phyloP scores from a whole-genome alignment of 2,888 invertebrate species.

The Arrhopalites spinosus region DNA sequence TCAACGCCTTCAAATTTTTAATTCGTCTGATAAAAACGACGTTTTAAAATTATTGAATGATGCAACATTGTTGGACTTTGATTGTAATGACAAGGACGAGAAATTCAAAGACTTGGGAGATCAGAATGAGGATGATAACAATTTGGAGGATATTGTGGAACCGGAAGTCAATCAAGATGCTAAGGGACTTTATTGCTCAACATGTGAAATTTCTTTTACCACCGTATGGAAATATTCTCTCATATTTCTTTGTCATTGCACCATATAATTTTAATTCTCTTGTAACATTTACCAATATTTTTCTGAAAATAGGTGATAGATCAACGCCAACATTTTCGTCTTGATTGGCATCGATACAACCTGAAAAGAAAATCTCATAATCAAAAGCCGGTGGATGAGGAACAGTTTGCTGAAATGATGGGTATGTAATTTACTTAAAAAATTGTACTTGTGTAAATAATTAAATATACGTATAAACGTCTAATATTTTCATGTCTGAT shows the following conservation, averaged over 20 bases:
- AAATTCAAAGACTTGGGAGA: not conserved
- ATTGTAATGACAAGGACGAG: not conserved
- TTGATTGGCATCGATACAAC: constrained; percentile 86
- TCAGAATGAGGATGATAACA: not conserved
- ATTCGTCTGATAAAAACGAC: constrained; percentile 39
- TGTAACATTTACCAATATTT: too few species aligned
- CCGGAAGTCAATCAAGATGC: not conserved
- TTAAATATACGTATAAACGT: not conserved
- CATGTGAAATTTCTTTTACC: constrained; percentile 41
- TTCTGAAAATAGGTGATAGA: constrained; percentile 57
- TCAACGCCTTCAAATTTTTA: constrained; percentile 42
- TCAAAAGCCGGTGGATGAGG: constrained; percentile 64
- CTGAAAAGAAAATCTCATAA: constrained; percentile 73
- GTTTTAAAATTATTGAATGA: constrained; percentile 35
- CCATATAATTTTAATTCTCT: too few species aligned
- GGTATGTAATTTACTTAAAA: constrained; percentile 57
- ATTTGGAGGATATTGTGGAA: not conserved
- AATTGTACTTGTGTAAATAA: constrained; percentile 9
- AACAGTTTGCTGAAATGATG: constrained; percentile 64
- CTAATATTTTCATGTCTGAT: too few species aligned
- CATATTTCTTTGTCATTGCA: too few species aligned
- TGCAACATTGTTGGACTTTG: constrained; percentile 23
- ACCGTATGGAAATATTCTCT: not conserved
- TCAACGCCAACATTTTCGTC: constrained; percentile 76
- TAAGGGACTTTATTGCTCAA: constrained; percentile 40